A percentile compares a stretch with the other conserved stretches of the same genome.
phyloP scores from a whole-genome alignment of 35 echinoderm and acorn worm genomes.

The Hemicentrotus pulcherrimus region DNA sequence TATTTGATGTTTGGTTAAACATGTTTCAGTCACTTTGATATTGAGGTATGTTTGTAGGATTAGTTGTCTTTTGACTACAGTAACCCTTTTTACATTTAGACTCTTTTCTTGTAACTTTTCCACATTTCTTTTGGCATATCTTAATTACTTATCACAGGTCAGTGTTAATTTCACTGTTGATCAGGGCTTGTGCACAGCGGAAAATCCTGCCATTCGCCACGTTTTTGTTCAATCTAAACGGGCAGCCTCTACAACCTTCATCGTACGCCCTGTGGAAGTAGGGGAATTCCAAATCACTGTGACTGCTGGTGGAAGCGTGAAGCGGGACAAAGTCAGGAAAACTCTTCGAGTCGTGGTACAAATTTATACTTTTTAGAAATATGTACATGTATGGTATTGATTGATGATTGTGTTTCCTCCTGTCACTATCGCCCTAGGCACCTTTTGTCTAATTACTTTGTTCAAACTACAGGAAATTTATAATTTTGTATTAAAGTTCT shows the following conservation, averaged over 20 bases:
- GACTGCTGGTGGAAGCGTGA: background rate
- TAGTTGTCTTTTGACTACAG: no score
- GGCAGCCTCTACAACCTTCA: background rate
- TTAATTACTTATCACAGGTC: constrained; percentile 50
- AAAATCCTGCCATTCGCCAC: background rate
- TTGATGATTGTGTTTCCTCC: no score
- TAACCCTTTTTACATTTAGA: no score
- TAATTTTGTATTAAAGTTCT: no score
- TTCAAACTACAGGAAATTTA: no score
- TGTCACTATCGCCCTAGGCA: no score
- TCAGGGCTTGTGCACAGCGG: constrained; percentile 66
- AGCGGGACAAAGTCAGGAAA: background rate
- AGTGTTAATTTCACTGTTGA: constrained; percentile 56
- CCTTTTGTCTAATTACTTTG: no score
- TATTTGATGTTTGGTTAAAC: no score
- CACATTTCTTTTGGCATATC: no score
- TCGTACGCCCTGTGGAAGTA: background rate
- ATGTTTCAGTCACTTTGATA: no score
- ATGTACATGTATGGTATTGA: background rate
- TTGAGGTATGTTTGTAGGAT: no score
- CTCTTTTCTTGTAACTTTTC: no score
- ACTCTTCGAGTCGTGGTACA: background rate
- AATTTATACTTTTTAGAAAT: background rate
- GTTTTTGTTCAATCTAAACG: background rate
- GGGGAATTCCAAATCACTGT: background rate